These are phyloP conservation scores for Antheraea mylitta DNA, from an alignment of 1,140 invertebrate species.

Conservation along the genomic window DNA sequence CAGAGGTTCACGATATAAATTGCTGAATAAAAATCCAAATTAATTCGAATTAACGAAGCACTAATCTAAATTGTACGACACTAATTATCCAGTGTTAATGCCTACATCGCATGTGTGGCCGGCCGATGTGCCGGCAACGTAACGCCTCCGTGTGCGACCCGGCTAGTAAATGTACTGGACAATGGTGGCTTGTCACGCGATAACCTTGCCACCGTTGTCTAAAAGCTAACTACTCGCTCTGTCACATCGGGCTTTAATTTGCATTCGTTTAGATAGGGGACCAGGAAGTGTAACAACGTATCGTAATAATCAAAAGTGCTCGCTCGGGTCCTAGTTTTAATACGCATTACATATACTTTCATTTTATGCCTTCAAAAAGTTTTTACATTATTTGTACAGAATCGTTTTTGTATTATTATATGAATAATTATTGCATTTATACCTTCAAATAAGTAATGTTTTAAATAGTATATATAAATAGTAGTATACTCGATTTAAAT, in stretches of 20 bases:
- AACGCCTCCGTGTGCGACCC: not conserved
- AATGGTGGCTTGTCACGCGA: conserved; percentile 38
- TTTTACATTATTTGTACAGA: too few species aligned
- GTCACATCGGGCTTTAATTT: not conserved
- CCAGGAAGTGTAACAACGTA: not conserved
- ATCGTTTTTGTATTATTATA: too few species aligned
- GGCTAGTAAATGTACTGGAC: conserved; percentile 15
- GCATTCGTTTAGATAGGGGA: not conserved
- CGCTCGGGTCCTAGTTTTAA: not conserved
- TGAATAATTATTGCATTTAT: too few species aligned
- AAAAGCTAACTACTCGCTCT: not conserved
- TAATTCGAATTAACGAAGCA: not conserved
- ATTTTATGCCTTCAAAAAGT: too few species aligned
- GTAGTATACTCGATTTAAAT: too few species aligned
- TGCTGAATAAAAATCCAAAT: not conserved
- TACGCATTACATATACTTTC: not conserved
- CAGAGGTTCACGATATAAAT: not conserved
- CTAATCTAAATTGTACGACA: not conserved
- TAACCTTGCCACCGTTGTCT: conserved; percentile 24
- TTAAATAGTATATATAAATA: too few species aligned
- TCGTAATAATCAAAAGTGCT: not conserved
- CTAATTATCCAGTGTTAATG: conserved; percentile 1
- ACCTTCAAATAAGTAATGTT: too few species aligned
- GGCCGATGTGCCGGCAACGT: not conserved
- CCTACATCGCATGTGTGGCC: not conserved